Percentiles rank a stretch among this genome's conserved stretches.
Evolutionary conservation across 2,888 invertebrate species (phyloP).

Genomic region (Xestoiulus laeticollis): DNA sequence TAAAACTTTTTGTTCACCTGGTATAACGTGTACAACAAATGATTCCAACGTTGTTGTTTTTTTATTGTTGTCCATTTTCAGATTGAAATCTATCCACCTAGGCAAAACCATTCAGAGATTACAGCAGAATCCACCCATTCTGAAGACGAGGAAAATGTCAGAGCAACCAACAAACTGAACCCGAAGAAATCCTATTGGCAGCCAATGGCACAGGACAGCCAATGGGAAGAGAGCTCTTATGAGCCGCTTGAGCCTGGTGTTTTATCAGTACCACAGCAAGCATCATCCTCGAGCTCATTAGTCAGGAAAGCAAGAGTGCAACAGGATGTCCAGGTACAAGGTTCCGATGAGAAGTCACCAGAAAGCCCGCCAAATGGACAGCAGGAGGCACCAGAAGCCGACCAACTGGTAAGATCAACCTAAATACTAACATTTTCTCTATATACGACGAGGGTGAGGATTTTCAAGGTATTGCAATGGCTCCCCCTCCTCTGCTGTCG

Average conservation of each 20-base stretch:
- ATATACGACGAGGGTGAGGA: neutral
- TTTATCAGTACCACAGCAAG: neutral
- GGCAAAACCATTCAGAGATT: too few relatives aligned
- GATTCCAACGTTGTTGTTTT: too few relatives aligned
- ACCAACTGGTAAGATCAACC: slow-evolving; percentile 1
- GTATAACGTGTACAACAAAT: too few relatives aligned
- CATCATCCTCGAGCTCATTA: slow-evolving; percentile 4
- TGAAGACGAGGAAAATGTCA: too few relatives aligned
- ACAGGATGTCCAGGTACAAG: neutral
- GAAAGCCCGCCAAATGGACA: slow-evolving; percentile 7
- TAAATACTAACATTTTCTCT: neutral
- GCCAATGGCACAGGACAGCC: neutral
- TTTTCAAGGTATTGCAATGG: neutral
- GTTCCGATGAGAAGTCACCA: neutral
- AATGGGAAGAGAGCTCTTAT: neutral
- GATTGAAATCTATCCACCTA: neutral
- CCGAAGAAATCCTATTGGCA: neutral
- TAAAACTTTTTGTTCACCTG: too few relatives aligned
- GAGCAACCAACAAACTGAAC: neutral
- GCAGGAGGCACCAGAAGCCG: neutral
- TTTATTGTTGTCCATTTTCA: neutral
- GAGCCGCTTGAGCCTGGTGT: neutral
- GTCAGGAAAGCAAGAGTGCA: neutral
- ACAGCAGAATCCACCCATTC: too few relatives aligned
- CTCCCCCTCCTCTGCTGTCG: neutral